Base-by-base conservation (phyloP, 2,113 vertebrate genomes). In the Ifrita kowaldi region DNA sequence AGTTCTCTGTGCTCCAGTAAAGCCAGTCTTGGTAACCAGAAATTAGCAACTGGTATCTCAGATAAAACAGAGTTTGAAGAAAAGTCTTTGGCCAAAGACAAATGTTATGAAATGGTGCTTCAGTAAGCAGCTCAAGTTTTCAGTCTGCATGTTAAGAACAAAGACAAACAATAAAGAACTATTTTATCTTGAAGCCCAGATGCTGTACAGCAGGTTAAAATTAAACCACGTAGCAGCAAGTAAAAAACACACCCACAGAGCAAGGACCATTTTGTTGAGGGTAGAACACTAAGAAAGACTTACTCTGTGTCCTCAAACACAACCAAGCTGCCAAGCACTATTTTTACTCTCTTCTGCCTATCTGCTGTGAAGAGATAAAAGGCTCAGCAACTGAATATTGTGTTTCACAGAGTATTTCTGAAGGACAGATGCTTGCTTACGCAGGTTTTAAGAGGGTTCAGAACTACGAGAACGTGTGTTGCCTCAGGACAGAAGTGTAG, bases 291-390 rank as follows among this genome's bases (percentile, higher is more conserved):
- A 60, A 49, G 30, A 50, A 8, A 47, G 83, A 53, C 50, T 82
- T 41, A 68, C 10, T 74, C 47, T 49, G 67, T 67, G 30, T 79
- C 67, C 75, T 50, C 42, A 94, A 55, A 74, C 59, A 70, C 35
- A 46, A 74, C 27, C 0, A 2, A 73, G 87, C 33, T 74, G 78
- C 85, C 85, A 94, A 87, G 78, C 71, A 24, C 87, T 95, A 88
- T 92, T 96, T 97, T 94, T 84, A 94, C n/a, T 77, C 75, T 76
- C 82, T 83, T 87, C 75, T 65, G 64, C 53, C 74, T 80, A 82
- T 82, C 93, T 87, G 93, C 63, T 87, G 35, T 14, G 47, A 94
- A 67, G 85, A 96, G 92, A 94, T 94, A 96, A 93, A 77, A 84
- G 67, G 50, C 79, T 86, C 82, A 14, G 68, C 68, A 74, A 65